phyloP scores from a whole-genome alignment of 1,140 invertebrate species.

The Chironomus tepperi region DNA sequence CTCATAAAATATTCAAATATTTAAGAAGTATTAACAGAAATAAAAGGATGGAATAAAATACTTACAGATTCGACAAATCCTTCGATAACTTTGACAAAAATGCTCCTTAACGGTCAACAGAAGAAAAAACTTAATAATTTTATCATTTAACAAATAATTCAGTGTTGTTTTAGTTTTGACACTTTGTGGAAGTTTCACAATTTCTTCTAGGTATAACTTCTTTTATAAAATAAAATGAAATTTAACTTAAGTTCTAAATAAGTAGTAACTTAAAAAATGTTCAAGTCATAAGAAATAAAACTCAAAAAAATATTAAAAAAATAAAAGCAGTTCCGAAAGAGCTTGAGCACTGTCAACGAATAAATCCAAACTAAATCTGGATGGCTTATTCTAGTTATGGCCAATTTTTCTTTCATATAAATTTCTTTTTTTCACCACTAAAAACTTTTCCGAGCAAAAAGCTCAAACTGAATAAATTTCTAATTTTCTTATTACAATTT shows the following conservation, averaged over 20 bases:
- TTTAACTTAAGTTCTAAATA: not conserved
- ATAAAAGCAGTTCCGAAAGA: not conserved
- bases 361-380: constrained; percentile 23
- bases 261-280: not conserved
- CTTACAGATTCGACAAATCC: not conserved
- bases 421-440: not conserved
- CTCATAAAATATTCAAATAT: no score
- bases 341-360: constrained; percentile 12
- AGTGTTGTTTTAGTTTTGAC: not conserved
- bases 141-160: not conserved
- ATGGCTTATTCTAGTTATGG: constrained; percentile 6
- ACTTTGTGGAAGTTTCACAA: constrained; percentile 18
- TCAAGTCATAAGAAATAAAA: not conserved
- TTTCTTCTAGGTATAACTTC: not conserved
- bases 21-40: no score
- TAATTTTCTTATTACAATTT: constrained; percentile 23
- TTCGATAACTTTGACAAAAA: not conserved
- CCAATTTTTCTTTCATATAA: constrained; percentile 4
- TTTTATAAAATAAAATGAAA: not conserved
- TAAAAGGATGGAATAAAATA: not conserved
- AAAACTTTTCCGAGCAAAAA: constrained; percentile 11
- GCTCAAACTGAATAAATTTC: constrained; percentile 22
- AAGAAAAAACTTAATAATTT: no score
- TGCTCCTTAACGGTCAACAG: not conserved
- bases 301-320: not conserved